Percentiles rank a stretch among this genome's conserved stretches.
Conservation (phyloP, 2,113 vertebrate species). For the Cephalophus harveyi region DNA sequence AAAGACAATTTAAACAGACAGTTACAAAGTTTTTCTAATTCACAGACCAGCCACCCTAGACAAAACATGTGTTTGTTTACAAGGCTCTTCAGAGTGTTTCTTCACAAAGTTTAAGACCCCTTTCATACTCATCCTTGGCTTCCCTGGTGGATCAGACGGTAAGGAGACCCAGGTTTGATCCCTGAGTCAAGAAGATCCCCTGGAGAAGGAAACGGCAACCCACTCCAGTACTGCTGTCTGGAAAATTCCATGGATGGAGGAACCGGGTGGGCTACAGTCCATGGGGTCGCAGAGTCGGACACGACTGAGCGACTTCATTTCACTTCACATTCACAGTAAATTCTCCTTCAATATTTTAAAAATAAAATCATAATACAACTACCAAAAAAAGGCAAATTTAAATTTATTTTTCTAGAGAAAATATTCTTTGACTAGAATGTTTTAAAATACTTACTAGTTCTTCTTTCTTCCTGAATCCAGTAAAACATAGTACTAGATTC, state of each 20-base stretch:
- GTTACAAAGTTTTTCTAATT: neutral
- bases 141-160: neutral
- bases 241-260: neutral
- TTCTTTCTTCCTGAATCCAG: constrained; percentile 96
- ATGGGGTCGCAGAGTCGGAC: neutral
- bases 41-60: neutral
- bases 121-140: neutral
- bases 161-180: neutral
- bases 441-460: constrained; percentile 89
- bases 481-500: constrained; percentile 94
- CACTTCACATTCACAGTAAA: neutral
- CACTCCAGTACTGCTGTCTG: neutral
- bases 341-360: constrained; percentile 29
- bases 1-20: neutral
- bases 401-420: neutral
- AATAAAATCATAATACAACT: constrained; percentile 19
- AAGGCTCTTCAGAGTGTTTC: neutral
- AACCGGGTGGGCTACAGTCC: neutral
- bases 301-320: neutral
- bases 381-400: neutral
- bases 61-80: constrained; percentile 13
- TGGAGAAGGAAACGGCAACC: neutral
- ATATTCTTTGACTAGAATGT: neutral
- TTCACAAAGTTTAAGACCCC: constrained; percentile 26
- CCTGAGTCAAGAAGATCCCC: neutral